phyloP scores from a whole-genome alignment of 2,888 invertebrate genomes.

The Eupsilia transversa region DNA sequence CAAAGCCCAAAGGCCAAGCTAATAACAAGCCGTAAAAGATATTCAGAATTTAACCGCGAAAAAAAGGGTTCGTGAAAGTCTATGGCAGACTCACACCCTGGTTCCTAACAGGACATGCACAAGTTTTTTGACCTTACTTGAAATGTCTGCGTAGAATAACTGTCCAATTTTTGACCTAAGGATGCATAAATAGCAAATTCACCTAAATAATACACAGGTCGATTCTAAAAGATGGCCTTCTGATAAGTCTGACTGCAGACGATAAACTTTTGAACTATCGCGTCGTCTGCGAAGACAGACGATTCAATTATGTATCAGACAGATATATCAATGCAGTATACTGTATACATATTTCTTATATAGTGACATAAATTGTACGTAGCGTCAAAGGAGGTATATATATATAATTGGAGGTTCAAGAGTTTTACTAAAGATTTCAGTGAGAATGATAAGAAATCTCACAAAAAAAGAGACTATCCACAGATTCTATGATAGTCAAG shows the following conservation, averaged over 20 bases:
- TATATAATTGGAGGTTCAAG: not conserved
- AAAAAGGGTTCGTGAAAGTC: not conserved
- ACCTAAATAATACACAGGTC: conserved; percentile 19
- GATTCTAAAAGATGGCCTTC: conserved; percentile 18
- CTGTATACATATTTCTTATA: not conserved
- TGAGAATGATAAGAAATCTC: not conserved
- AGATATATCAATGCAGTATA: not conserved
- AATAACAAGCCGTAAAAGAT: not conserved
- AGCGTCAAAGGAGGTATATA: not conserved
- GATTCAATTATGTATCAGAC: conserved; percentile 32
- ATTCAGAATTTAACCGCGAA: not conserved
- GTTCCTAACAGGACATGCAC: not conserved
- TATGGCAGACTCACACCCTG: not conserved
- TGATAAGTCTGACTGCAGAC: conserved; percentile 32
- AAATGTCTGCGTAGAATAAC: not conserved
- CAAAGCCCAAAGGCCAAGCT: not conserved
- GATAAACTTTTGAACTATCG: conserved; percentile 19
- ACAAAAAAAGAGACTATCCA: too few relatives aligned
- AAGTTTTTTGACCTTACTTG: not conserved
- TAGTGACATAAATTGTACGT: not conserved
- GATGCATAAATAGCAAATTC: not conserved
- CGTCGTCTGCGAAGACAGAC: conserved; percentile 24
- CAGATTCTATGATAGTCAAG: too few relatives aligned
- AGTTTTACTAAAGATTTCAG: not conserved
- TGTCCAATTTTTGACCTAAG: not conserved